These are phyloP conservation scores for Phalera bucephala DNA, from an alignment of 2,888 invertebrate species.

Conservation along the genomic window DNA sequence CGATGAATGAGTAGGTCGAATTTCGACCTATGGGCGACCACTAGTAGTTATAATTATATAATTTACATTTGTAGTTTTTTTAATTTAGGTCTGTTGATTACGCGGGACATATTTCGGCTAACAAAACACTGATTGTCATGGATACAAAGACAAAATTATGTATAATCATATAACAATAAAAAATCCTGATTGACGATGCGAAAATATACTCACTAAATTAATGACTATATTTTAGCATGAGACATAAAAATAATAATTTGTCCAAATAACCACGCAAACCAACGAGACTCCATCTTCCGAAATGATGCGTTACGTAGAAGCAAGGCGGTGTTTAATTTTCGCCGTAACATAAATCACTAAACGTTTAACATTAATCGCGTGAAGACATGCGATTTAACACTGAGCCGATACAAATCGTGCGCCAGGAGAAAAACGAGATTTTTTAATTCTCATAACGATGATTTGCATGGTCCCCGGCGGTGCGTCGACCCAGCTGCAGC, in stretches of 20 bases:
- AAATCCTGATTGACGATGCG: neutral
- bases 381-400: slow-evolving; percentile 50
- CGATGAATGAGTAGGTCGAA: too few species aligned
- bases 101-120: neutral
- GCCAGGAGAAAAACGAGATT: slow-evolving; percentile 32
- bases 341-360: slow-evolving; percentile 44
- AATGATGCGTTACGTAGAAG: slow-evolving; percentile 27
- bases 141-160: neutral
- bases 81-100: neutral
- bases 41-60: too few species aligned
- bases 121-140: neutral
- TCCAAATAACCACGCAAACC: neutral
- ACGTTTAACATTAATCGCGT: slow-evolving; percentile 48
- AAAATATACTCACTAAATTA: neutral
- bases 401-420: slow-evolving; percentile 44
- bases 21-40: too few species aligned
- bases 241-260: neutral
- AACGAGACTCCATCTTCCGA: slow-evolving; percentile 17
- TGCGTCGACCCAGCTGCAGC: slow-evolving; percentile 61
- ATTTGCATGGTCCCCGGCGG: slow-evolving; percentile 58
- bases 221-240: neutral
- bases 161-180: neutral
- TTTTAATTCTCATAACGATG: slow-evolving; percentile 42
- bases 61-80: neutral
- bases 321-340: slow-evolving; percentile 29